Evolutionary conservation across 2,888 invertebrate species (phyloP).

Genomic region (Catocala nupta): DNA sequence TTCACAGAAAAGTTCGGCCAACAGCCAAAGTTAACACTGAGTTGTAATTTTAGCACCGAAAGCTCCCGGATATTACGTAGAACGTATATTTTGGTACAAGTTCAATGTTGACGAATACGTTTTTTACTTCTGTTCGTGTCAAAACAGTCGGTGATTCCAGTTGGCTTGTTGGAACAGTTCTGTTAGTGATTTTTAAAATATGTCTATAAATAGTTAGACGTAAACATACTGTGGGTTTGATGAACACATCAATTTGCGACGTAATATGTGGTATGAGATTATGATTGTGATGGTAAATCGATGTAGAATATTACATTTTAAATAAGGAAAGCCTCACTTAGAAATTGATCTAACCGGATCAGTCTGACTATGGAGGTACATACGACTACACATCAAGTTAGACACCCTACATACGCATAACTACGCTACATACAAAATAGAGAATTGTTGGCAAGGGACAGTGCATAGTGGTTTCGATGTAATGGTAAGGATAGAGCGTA

Average conservation of each 20-base stretch:
- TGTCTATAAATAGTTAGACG: not conserved
- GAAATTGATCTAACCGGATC: no score
- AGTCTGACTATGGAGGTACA: no score
- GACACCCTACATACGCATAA: no score
- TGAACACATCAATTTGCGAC: not conserved
- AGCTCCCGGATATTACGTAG: conserved; percentile 17
- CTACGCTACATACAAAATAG: no score
- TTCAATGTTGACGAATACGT: conserved; percentile 7
- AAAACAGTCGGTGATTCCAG: conserved; percentile 16
- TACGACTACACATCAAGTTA: no score
- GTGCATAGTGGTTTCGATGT: no score
- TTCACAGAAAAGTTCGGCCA: no score
- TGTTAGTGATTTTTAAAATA: not conserved
- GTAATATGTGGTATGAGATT: not conserved
- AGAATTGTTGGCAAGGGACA: no score
- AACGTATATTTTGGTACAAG: conserved; percentile 5
- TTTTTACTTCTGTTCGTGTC: conserved; percentile 19
- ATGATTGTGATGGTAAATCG: not conserved
- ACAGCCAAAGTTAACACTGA: not conserved
- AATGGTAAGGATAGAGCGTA: no score
- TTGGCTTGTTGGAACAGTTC: not conserved
- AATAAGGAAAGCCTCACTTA: no score
- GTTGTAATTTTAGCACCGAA: not conserved
- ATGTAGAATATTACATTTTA: no score
- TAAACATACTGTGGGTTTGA: not conserved